These are phyloP conservation scores for Cyphomyrus plagiostoma DNA, from an alignment of 2,113 vertebrate genomes.

Conservation along the genomic window DNA sequence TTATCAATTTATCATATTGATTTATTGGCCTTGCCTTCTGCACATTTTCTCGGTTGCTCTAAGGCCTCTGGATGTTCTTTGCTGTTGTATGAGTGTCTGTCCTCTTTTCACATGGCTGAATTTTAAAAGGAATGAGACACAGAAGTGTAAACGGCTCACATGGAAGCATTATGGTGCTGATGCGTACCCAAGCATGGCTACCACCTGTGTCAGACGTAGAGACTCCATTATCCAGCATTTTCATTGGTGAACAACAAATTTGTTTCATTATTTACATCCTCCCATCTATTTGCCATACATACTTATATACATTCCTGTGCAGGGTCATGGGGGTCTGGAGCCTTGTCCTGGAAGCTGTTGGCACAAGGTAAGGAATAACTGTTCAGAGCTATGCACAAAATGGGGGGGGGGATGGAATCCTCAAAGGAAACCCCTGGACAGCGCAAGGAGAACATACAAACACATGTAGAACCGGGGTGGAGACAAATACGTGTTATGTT, in stretches of 20 bases:
- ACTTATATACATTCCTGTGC: neutral
- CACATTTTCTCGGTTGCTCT: neutral
- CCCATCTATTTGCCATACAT: neutral
- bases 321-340: neutral
- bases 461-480: neutral
- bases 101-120: neutral
- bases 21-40: neutral
- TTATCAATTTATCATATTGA: neutral
- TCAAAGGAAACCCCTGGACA: neutral
- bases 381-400: too few species aligned
- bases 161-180: neutral
- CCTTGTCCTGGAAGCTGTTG: neutral
- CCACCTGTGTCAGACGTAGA: neutral
- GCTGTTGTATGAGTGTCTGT: too few species aligned
- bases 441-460: neutral
- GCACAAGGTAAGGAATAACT: too few species aligned
- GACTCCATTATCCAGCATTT: neutral
- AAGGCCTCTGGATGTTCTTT: neutral
- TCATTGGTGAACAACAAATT: neutral
- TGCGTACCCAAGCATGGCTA: neutral
- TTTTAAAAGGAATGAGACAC: neutral
- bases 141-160: neutral
- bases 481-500: neutral
- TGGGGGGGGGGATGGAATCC: too few species aligned
- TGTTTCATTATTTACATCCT: neutral